Percentiles rank a stretch among this genome's conserved stretches.
phyloP scores from a whole-genome alignment of 2,113 vertebrate genomes.

The Bambusicola thoracicus region DNA sequence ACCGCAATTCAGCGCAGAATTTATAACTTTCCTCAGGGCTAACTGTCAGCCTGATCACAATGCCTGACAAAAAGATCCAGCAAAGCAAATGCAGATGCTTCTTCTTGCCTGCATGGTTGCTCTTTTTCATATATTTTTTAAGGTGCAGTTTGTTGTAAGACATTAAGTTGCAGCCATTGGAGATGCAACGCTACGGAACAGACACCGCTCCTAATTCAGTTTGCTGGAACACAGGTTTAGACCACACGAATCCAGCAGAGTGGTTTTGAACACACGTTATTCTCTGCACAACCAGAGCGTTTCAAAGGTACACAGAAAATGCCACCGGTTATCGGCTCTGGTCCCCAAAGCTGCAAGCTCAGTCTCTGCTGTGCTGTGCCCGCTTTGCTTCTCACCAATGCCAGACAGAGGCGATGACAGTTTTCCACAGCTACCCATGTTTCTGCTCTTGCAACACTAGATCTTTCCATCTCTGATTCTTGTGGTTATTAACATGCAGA shows the following conservation, averaged over 20 bases:
- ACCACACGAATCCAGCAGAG: background rate
- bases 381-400: background rate
- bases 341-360: background rate
- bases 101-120: constrained; percentile 63
- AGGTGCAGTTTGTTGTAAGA: constrained; percentile 45
- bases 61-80: constrained; percentile 70
- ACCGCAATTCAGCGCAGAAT: constrained; percentile 77
- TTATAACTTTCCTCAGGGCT: constrained; percentile 78
- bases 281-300: background rate
- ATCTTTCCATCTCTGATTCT: constrained; percentile 56
- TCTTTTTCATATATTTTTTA: constrained; percentile 41
- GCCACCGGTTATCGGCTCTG: background rate
- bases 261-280: background rate
- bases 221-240: background rate
- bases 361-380: rapidly evolving
- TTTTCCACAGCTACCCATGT: constrained; percentile 33
- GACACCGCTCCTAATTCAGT: rapidly evolving
- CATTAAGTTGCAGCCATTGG: background rate
- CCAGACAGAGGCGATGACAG: constrained; percentile 1
- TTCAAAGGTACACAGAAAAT: background rate
- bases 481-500: constrained; percentile 54
- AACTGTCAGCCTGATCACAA: constrained; percentile 78
- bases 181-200: background rate
- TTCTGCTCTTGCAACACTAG: constrained; percentile 51
- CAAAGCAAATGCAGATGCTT: constrained; percentile 68